Evolutionary conservation across 1,140 invertebrate species (phyloP).

Genomic region (Frieseomelitta varia): DNA sequence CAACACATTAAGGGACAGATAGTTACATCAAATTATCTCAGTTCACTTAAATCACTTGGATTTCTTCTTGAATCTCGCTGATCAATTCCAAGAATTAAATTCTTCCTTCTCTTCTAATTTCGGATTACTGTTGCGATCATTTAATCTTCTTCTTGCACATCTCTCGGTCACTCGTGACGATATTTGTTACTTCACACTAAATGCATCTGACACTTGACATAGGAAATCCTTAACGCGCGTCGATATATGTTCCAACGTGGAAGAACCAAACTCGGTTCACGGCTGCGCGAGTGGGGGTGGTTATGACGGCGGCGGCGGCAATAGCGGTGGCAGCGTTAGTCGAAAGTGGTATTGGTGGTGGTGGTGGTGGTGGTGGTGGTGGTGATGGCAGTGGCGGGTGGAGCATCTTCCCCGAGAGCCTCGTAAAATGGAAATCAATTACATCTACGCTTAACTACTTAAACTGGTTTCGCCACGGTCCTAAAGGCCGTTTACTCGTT

Average conservation of each 20-base stretch:
- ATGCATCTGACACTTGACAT: too few species aligned
- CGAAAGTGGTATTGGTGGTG: not conserved
- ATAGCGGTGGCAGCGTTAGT: not conserved
- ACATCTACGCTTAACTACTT: slow-evolving; percentile 82
- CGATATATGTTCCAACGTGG: slow-evolving; percentile 26
- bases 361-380: slow-evolving; percentile 22
- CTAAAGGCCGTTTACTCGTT: slow-evolving; percentile 69
- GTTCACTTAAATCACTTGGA: too few species aligned
- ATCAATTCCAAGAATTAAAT: too few species aligned
- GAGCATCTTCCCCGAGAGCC: slow-evolving; percentile 73
- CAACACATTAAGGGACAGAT: too few species aligned
- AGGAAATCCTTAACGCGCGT: slow-evolving; percentile 47
- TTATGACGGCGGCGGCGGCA: not conserved
- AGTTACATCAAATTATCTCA: too few species aligned
- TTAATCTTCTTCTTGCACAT: too few species aligned
- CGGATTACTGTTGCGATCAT: too few species aligned
- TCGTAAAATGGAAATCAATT: slow-evolving; percentile 83
- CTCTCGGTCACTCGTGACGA: too few species aligned
- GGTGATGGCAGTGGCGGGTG: slow-evolving; percentile 49
- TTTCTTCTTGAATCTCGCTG: too few species aligned
- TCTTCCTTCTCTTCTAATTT: too few species aligned
- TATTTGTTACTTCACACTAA: too few species aligned
- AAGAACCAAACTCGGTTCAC: slow-evolving; percentile 5
- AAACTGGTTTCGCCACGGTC: slow-evolving; percentile 82
- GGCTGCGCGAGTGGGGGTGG: slow-evolving; percentile 49